Conservation (phyloP, 2,113 vertebrate species). For the Rafetus swinhoei region DNA sequence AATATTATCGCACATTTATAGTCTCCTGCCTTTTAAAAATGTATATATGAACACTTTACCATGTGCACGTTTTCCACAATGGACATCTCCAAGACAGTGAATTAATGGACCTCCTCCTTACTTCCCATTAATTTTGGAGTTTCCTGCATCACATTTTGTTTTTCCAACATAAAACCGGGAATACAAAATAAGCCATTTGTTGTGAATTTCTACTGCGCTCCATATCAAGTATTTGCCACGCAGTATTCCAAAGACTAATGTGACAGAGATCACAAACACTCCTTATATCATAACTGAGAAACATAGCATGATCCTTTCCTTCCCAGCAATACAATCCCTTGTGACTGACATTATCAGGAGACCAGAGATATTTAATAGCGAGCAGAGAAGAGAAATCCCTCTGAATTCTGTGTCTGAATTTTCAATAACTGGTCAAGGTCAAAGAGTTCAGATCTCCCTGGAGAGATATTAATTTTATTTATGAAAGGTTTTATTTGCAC, state of each 20-base stretch:
- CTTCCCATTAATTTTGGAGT: neutral
- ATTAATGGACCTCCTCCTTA: neutral
- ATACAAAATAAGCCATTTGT: neutral
- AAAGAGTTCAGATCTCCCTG: neutral
- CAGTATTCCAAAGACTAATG: neutral
- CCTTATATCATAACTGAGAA: neutral
- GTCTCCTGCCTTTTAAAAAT: neutral
- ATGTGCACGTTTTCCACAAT: neutral
- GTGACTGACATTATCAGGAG: neutral
- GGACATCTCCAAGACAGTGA: neutral
- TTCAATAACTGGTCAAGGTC: neutral
- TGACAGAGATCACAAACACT: neutral
- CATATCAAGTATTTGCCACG: neutral
- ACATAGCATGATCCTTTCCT: neutral
- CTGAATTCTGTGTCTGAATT: neutral
- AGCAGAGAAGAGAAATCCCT: neutral
- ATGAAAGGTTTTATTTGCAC: neutral
- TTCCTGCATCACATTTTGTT: neutral
- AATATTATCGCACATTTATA: too few species aligned
- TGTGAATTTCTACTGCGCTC: neutral
- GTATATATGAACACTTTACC: neutral
- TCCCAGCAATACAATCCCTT: neutral
- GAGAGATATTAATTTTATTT: neutral
- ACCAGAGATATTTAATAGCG: neutral
- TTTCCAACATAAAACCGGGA: neutral